phyloP scores from a whole-genome alignment of 2,888 invertebrate species.

The Drosophila pullipes region DNA sequence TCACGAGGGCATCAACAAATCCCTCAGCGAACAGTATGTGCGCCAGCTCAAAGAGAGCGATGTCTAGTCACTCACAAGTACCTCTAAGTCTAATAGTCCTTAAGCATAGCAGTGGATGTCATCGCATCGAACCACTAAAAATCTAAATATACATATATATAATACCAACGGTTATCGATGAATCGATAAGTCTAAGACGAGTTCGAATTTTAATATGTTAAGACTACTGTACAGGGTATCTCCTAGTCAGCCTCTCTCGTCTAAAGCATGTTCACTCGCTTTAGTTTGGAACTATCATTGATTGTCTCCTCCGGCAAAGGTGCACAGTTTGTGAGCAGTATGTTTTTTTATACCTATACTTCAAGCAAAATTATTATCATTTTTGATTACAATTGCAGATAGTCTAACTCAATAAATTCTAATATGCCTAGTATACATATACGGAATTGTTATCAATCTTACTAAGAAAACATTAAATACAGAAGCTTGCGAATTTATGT shows the following conservation, averaged over 20 bases:
- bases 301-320: background rate
- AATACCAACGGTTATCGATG: background rate
- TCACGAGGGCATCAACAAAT: slow-evolving; percentile 81
- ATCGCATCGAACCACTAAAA: slow-evolving; percentile 13
- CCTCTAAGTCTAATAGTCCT: slow-evolving; percentile 46
- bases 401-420: slow-evolving; percentile 6
- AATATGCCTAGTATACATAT: background rate
- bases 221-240: background rate
- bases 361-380: background rate
- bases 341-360: background rate
- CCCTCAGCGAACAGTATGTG: slow-evolving; percentile 83
- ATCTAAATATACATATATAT: slow-evolving; percentile 4
- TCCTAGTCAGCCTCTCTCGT: background rate
- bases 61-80: slow-evolving; percentile 74
- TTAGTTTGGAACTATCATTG: background rate
- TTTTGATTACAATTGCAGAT: background rate
- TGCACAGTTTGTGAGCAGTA: background rate
- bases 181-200: background rate
- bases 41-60: slow-evolving; percentile 82
- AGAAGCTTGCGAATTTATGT: background rate
- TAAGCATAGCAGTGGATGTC: slow-evolving; percentile 15
- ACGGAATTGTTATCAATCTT: background rate
- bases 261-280: background rate
- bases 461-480: background rate
- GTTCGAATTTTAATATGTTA: background rate